phyloP scores from a whole-genome alignment of 2,797 vertebrate genomes.

The Bradypus variegatus region DNA sequence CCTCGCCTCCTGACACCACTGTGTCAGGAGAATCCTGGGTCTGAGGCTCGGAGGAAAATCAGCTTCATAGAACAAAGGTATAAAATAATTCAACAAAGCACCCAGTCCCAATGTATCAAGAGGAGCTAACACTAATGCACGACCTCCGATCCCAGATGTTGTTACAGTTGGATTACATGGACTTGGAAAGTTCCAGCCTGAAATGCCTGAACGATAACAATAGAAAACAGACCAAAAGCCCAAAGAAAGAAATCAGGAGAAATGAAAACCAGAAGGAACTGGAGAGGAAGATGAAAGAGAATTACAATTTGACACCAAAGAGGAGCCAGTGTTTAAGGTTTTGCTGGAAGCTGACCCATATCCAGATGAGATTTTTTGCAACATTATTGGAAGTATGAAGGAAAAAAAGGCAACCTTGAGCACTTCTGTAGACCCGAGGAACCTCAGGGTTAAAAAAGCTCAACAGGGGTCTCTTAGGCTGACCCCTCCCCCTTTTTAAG shows the following conservation, averaged over 20 bases:
- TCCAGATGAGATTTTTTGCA: conserved; percentile 49
- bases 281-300: conserved; percentile 57
- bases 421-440: conserved; percentile 9
- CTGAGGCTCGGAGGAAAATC: background rate
- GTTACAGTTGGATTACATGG: conserved; percentile 55
- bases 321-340: conserved; percentile 32
- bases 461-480: background rate
- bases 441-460: conserved; percentile 13
- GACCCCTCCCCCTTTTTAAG: background rate
- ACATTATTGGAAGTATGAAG: conserved; percentile 28
- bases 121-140: background rate
- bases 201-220: conserved; percentile 63
- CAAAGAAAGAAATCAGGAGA: conserved; percentile 58
- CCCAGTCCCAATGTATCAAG: background rate
- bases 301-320: conserved; percentile 53
- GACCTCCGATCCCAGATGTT: conserved; percentile 50
- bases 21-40: conserved; percentile 35
- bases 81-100: background rate
- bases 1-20: background rate
- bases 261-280: conserved; percentile 66
- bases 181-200: conserved; percentile 57
- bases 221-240: conserved; percentile 68
- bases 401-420: background rate
- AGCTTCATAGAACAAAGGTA: conserved; percentile 34
- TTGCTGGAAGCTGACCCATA: conserved; percentile 39